Base-by-base conservation (phyloP, 2,888 invertebrate species). In the Hylaea fasciaria region DNA sequence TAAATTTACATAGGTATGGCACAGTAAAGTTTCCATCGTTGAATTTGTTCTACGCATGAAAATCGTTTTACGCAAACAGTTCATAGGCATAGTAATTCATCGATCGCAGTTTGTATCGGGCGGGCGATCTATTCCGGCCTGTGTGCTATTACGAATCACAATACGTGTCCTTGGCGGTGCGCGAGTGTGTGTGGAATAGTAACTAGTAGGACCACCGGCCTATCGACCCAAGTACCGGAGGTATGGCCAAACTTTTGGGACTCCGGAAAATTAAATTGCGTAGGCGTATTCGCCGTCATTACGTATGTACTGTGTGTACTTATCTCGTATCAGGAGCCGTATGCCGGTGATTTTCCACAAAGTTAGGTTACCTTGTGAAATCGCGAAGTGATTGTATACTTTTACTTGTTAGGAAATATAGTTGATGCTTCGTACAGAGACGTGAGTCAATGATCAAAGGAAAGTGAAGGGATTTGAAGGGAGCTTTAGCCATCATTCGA, bases 121-220 rank as follows among this genome's bases (percentile, higher is more conserved):
- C 66, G 65, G 71, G 66, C 80, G 83, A 90, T 92, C 91, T 86
- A 89, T 87, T 89, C 87, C 86, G 83, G 86, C 80, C 78, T 74
- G 74, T 77, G 77, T 72, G 74, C 85, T 86, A 79, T 80, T 76
- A 78, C 86, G 86, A 88, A 87, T 88, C 83, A 87, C 86, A 86
- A 87, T 86, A 77, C 80, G 76, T 83, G 89, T 82, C 91, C 91
- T 91, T 91, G 91, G 71, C 70, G 87, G 85, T 87, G 82, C 73
- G 71, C 64, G 79, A 66, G 69, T 73, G 73, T 79, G 85, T 69
- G 83, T 83, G 76, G 89, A 90, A 90, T 91, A 86, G 82, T 81
- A 86, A 91, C 77, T 76, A 70, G 72, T 69, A 68, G 80, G 91
- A 90, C 91, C 91, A 91, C 91, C 88, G 77, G 76, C 77, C 78